Base-by-base conservation (phyloP, 2,113 vertebrate genomes). In the Leptobrachium leishanense region DNA sequence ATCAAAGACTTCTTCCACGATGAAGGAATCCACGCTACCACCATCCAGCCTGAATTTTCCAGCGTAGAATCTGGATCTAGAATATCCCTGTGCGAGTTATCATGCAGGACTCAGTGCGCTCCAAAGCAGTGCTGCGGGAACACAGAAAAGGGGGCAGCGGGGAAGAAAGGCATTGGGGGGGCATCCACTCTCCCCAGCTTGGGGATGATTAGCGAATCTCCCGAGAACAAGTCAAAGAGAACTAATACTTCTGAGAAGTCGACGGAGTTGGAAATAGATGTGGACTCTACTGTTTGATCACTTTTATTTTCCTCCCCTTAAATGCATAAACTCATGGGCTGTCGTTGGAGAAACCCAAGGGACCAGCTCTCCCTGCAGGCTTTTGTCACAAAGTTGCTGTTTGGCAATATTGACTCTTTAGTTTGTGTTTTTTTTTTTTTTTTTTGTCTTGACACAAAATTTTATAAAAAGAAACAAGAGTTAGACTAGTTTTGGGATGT, bases 1-100 rank as follows among this genome's bases (percentile, higher is more conserved):
- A 96, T 99, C 79, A 99, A 99, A 80, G 95, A 95, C 87, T 96
- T 98, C 85, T 99, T 99, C 80, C 98, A 99, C 2, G 84, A 99
- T 0, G 96, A 98, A 84, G 98, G 98, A 81, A 99, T 99, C 87
- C 98, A 99, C 0, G 97, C 98, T 46, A 99, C 98, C 3, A 99
- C 98, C 88, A 97, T 99, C 85, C 98, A 99, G 88, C 98, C 98
- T 0, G 98, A 99, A 86, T 99, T 99, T 50, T 94, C 96, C 90
- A 96, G 94, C 0, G 93, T 98, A 62, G 95, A 86, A 86, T 96
- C 97, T 0, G 95, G 94, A 78, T 93, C 94, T 0, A 94, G 93
- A 0, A 90, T 90, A 75, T 94, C 93, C 10, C 89, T 93, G 2
- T 99, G 98, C 0, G 97, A 97, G 89, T 93, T 99, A 6, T 96